phyloP scores from a whole-genome alignment of 1,140 invertebrate species.

The Himalopsyche phryganea region DNA sequence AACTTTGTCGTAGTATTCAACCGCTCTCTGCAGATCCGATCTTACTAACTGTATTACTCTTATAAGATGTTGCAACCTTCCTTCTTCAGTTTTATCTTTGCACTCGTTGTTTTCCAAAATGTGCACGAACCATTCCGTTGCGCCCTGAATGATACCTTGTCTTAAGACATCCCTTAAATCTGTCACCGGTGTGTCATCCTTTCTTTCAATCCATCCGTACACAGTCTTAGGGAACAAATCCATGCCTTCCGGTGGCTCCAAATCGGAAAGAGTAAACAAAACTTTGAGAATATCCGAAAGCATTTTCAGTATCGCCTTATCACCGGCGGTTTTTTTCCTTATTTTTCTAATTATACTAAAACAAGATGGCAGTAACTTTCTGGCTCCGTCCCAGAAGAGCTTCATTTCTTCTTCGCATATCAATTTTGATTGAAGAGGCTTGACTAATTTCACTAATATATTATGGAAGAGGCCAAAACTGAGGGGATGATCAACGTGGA shows the following conservation, averaged over 20 bases:
- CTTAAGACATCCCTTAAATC: constrained; percentile 60
- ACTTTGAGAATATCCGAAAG: constrained; percentile 68
- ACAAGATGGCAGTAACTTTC: constrained; percentile 71
- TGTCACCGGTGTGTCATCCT: constrained; percentile 50
- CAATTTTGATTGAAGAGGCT: constrained; percentile 59
- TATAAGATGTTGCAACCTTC: constrained; percentile 69
- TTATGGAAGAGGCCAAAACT: constrained; percentile 71
- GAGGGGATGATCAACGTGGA: constrained; percentile 72
- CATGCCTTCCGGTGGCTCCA: constrained; percentile 58
- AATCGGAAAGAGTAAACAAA: constrained; percentile 54
- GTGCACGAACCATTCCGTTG: constrained; percentile 73
- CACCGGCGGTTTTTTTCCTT: constrained; percentile 64
- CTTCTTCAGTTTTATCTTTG: constrained; percentile 59
- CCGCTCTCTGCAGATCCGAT: constrained; percentile 74
- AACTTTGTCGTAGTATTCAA: constrained; percentile 77
- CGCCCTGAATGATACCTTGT: constrained; percentile 67
- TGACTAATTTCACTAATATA: constrained; percentile 62
- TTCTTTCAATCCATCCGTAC: constrained; percentile 60
- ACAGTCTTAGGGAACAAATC: constrained; percentile 66
- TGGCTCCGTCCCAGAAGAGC: constrained; percentile 75
- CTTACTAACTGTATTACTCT: constrained; percentile 78
- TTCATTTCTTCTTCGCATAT: constrained; percentile 69
- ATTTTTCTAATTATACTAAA: constrained; percentile 70
- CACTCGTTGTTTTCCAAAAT: constrained; percentile 65
- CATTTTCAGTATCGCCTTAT: constrained; percentile 64